These are phyloP conservation scores for Itoplectis maculator DNA, from an alignment of 2,888 invertebrate genomes.

Conservation along the genomic window DNA sequence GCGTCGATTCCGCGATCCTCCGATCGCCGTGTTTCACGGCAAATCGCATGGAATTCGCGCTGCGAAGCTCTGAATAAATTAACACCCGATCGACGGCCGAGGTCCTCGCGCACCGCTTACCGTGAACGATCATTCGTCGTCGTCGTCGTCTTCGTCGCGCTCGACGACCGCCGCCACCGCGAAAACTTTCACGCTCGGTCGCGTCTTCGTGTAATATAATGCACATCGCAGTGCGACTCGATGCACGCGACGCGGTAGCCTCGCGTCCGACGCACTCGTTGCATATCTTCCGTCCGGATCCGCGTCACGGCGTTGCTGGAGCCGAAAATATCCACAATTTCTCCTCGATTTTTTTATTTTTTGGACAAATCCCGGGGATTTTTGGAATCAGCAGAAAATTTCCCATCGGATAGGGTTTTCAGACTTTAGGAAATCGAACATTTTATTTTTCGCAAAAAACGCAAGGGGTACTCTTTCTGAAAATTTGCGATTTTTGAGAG, in stretches of 20 bases:
- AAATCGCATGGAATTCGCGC: conserved; percentile 49
- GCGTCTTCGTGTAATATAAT: not conserved
- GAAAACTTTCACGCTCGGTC: conserved; percentile 50
- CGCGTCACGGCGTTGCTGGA: not conserved
- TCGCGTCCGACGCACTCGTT: conserved; percentile 3
- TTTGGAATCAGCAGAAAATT: no score
- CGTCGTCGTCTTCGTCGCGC: conserved; percentile 26
- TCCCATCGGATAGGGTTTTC: no score
- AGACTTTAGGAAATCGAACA: no score
- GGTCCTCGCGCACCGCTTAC: conserved; percentile 6
- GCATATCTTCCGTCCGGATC: conserved; percentile 25
- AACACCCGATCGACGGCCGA: no score
- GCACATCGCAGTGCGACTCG: no score
- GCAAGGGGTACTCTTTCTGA: no score
- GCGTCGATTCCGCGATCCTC: conserved; percentile 34
- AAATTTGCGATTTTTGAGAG: no score
- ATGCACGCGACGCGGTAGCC: conserved; percentile 6
- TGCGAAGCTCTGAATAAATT: conserved; percentile 64
- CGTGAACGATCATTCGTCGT: conserved; percentile 40
- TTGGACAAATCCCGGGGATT: not conserved
- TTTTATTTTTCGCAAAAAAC: no score
- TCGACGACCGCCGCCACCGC: conserved; percentile 1
- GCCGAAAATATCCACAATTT: no score
- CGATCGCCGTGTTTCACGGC: conserved; percentile 23
- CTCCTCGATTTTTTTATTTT: conserved; percentile 12